A percentile compares a stretch with the other conserved stretches of the same genome.
Evolutionary conservation across 2,113 vertebrate genomes (phyloP).

Genomic region (Oreochromis aureus): DNA sequence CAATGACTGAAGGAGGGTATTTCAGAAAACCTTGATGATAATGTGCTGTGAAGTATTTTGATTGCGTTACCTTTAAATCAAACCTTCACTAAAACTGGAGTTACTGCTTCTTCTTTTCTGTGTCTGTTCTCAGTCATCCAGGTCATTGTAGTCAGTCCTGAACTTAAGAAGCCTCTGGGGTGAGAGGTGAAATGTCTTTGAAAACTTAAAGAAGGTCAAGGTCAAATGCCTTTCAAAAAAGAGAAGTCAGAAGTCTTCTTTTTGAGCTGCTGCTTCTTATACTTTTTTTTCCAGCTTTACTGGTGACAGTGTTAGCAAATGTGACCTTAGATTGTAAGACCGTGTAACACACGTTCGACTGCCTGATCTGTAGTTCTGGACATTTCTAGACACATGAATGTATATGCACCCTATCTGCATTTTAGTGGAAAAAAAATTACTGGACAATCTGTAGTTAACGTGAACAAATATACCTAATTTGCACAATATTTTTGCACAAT

Average conservation of each 20-base stretch:
- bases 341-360: background rate
- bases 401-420: background rate
- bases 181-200: too few relatives aligned
- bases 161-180: too few relatives aligned
- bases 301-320: background rate
- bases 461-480: background rate
- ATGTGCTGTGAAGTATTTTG: background rate
- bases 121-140: too few relatives aligned
- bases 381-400: background rate
- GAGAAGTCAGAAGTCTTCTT: background rate
- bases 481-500: background rate
- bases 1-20: background rate
- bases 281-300: background rate
- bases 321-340: background rate
- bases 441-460: rapidly evolving
- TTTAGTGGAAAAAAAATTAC: background rate
- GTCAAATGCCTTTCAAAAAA: too few relatives aligned
- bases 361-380: background rate
- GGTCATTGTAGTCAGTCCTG: too few relatives aligned
- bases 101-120: background rate
- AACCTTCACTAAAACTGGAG: background rate
- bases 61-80: background rate
- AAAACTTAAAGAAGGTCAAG: too few relatives aligned
- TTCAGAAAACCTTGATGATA: background rate
- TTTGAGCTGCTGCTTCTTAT: background rate